These are phyloP conservation scores for Neomonachus schauinslandi DNA, from an alignment of 2,113 vertebrate species.

Conservation along the genomic window DNA sequence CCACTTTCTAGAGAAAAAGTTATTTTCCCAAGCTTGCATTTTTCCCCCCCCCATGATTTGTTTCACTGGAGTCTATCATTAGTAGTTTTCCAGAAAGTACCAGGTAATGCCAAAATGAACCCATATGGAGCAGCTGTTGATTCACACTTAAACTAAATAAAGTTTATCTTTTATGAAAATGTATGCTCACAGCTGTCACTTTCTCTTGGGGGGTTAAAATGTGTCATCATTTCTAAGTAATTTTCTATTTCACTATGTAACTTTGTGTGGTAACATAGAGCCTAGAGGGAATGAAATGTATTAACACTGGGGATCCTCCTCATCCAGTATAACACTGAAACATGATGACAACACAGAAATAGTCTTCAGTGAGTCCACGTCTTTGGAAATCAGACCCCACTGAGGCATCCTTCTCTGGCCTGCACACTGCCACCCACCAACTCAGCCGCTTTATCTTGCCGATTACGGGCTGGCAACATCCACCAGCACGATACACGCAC, in stretches of 20 bases:
- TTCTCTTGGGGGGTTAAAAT: background rate
- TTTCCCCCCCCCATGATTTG: background rate
- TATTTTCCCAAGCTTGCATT: background rate
- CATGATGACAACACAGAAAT: background rate
- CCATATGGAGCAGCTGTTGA: background rate
- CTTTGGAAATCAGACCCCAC: background rate
- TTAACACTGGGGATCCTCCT: background rate
- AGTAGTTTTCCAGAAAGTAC: background rate
- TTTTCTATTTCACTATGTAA: background rate
- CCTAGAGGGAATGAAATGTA: background rate
- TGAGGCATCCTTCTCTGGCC: background rate
- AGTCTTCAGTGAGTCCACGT: background rate
- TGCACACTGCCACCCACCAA: background rate
- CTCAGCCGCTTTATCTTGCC: background rate
- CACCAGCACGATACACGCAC: background rate
- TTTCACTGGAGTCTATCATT: background rate
- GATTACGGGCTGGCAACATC: background rate
- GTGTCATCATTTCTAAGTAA: background rate
- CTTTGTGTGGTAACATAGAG: background rate
- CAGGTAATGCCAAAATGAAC: background rate
- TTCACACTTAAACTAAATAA: background rate
- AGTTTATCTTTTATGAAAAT: background rate
- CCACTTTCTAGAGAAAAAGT: background rate
- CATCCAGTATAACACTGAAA: fast-evolving
- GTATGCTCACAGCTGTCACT: background rate